phyloP scores from a whole-genome alignment of 2,113 vertebrate genomes.

The Mormyrus iriodes region DNA sequence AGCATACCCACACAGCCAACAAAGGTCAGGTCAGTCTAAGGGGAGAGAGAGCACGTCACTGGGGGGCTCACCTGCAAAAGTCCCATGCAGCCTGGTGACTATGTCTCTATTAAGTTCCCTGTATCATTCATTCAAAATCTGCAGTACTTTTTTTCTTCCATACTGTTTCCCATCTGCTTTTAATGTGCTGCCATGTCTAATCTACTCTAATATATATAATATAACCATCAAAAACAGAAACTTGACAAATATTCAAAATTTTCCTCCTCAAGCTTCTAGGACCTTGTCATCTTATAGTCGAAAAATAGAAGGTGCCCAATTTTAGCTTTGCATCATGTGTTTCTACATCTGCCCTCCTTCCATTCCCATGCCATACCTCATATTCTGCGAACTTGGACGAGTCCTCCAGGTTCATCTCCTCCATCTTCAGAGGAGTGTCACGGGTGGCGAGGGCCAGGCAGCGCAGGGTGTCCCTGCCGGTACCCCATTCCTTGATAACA shows the following conservation, averaged over 20 bases:
- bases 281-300: background rate
- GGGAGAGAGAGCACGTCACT: background rate
- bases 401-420: conserved; percentile 86
- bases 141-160: background rate
- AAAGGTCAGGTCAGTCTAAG: conserved; percentile 78
- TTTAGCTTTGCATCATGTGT: background rate
- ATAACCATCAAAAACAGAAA: background rate
- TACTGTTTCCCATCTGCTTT: background rate
- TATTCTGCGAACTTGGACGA: conserved; percentile 69
- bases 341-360: background rate
- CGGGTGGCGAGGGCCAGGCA: conserved; percentile 84
- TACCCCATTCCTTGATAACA: conserved; percentile 88
- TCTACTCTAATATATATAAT: background rate
- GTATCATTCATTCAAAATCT: background rate
- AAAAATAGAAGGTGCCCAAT: background rate
- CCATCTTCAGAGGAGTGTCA: conserved; percentile 69
- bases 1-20: conserved; percentile 93
- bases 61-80: background rate
- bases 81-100: background rate
- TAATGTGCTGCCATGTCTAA: background rate
- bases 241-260: background rate
- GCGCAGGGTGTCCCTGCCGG: conserved; percentile 81
- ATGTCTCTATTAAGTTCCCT: too few relatives aligned
- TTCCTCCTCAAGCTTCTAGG: background rate
- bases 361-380: conserved; percentile 60